Evolutionary conservation across 2,113 vertebrate species (phyloP).

Genomic region (Sterna hirundo): DNA sequence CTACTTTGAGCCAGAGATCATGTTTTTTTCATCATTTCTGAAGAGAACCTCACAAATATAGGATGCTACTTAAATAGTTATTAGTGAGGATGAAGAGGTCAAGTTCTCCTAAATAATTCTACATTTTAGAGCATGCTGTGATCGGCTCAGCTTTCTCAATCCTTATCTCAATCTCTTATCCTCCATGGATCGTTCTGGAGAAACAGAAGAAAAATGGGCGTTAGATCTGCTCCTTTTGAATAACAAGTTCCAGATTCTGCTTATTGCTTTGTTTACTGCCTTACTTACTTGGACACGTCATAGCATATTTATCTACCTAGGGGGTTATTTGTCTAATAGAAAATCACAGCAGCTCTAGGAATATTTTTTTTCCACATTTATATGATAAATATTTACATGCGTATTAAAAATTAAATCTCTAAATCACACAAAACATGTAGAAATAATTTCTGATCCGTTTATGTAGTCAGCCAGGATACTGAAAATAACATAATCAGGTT

Average conservation of each 20-base stretch:
- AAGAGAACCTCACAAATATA: neutral
- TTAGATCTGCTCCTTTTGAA: neutral
- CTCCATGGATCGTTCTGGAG: neutral
- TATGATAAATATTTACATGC: neutral
- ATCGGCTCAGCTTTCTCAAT: neutral
- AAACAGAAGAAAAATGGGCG: neutral
- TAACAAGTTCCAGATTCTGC: neutral
- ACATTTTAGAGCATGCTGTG: neutral
- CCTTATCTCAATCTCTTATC: neutral
- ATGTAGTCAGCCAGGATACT: neutral
- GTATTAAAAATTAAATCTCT: neutral
- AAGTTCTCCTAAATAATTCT: neutral
- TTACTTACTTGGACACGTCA: neutral
- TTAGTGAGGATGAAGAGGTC: neutral
- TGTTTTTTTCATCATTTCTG: neutral
- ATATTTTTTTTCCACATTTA: rapidly evolving
- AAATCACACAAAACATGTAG: neutral
- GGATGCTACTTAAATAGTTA: neutral
- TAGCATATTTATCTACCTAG: neutral
- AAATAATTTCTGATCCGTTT: conserved; percentile 2
- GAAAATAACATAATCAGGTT: neutral
- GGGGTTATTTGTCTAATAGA: neutral
- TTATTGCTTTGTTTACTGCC: neutral
- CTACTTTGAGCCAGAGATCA: neutral
- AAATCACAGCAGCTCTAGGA: neutral